These are phyloP conservation scores for Python bivittatus DNA, from an alignment of 2,113 vertebrate genomes.

Conservation along the genomic window DNA sequence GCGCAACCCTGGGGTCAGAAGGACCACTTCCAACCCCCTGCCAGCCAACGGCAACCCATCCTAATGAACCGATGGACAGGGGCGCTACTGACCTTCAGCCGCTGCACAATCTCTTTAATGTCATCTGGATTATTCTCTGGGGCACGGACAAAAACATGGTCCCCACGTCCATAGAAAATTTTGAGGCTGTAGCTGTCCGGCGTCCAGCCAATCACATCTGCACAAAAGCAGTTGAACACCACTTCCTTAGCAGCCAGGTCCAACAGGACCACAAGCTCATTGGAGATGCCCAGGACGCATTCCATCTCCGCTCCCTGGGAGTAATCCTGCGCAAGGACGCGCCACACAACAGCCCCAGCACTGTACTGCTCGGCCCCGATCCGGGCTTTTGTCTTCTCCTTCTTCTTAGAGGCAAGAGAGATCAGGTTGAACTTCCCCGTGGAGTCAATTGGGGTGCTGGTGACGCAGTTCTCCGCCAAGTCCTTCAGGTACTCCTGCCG, in stretches of 20 bases:
- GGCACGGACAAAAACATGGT: slow-evolving; percentile 82
- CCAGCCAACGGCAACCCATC: background rate
- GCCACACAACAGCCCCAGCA: slow-evolving; percentile 82
- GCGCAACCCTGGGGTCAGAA: background rate
- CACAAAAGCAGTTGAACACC: slow-evolving; percentile 92
- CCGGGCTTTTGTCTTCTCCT: slow-evolving; percentile 83
- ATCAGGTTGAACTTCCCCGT: slow-evolving; percentile 89
- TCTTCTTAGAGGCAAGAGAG: slow-evolving; percentile 88
- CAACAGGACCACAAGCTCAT: slow-evolving; percentile 81
- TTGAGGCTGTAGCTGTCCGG: slow-evolving; percentile 80
- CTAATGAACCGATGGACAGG: background rate
- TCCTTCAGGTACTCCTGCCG: slow-evolving; percentile 92
- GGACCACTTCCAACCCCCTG: too few relatives aligned
- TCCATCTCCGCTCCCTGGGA: slow-evolving; percentile 74
- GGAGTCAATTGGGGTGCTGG: slow-evolving; percentile 84
- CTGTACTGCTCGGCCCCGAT: slow-evolving; percentile 81
- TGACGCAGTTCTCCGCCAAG: slow-evolving; percentile 88
- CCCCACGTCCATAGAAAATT: slow-evolving; percentile 89
- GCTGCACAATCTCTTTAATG: slow-evolving; percentile 88
- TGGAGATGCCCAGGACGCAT: slow-evolving; percentile 84
- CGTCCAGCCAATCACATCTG: slow-evolving; percentile 92
- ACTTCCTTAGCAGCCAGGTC: slow-evolving; percentile 87
- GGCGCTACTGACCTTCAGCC: slow-evolving; percentile 82
- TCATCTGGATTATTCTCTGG: slow-evolving; percentile 81
- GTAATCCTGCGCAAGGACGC: slow-evolving; percentile 83